Percentiles rank a stretch among this genome's conserved stretches.
These are phyloP conservation scores for Drosophila nigrodunni DNA, from an alignment of 1,140 invertebrate species.

Conservation along the genomic window DNA sequence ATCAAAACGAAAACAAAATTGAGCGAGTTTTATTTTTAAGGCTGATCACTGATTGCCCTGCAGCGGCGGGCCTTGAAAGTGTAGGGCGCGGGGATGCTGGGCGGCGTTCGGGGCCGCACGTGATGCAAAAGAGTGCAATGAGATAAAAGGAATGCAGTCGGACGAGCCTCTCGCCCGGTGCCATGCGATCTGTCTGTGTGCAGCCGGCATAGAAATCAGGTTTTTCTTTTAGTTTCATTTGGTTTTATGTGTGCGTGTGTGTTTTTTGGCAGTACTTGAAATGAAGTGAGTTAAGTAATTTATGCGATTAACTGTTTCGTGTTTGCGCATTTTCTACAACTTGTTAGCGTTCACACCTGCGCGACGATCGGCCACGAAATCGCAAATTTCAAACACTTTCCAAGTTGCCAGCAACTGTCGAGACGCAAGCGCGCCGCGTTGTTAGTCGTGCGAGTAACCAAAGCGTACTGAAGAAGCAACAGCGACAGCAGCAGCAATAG, in stretches of 20 bases:
- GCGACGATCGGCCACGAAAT: constrained; percentile 32
- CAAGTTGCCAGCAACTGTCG: constrained; percentile 10
- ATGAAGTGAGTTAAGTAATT: constrained; percentile 6
- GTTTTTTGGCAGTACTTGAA: neutral
- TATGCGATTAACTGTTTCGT: constrained; percentile 10
- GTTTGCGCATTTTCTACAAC: constrained; percentile 12
- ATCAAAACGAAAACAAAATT: constrained; percentile 19
- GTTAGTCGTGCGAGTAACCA: constrained; percentile 63
- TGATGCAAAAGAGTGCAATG: constrained; percentile 46
- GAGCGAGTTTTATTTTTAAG: constrained; percentile 32
- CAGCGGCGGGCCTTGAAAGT: constrained; percentile 42
- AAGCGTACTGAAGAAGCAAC: constrained; percentile 63
- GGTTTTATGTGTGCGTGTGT: constrained; percentile 9
- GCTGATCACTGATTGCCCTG: constrained; percentile 27
- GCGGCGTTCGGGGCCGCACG: constrained; percentile 42
- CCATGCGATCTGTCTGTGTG: constrained; percentile 19
- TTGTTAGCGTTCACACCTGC: constrained; percentile 42
- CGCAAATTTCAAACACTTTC: constrained; percentile 40
- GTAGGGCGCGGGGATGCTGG: constrained; percentile 4
- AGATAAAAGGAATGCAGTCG: constrained; percentile 70
- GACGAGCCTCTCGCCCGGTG: constrained; percentile 65
- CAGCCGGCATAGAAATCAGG: constrained; percentile 41
- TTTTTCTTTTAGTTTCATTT: constrained; percentile 26
- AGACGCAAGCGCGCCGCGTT: constrained; percentile 64
- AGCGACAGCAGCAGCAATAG: constrained; percentile 1